Conservation (phyloP, 2,888 invertebrate species). For the Aphrophora alni region DNA sequence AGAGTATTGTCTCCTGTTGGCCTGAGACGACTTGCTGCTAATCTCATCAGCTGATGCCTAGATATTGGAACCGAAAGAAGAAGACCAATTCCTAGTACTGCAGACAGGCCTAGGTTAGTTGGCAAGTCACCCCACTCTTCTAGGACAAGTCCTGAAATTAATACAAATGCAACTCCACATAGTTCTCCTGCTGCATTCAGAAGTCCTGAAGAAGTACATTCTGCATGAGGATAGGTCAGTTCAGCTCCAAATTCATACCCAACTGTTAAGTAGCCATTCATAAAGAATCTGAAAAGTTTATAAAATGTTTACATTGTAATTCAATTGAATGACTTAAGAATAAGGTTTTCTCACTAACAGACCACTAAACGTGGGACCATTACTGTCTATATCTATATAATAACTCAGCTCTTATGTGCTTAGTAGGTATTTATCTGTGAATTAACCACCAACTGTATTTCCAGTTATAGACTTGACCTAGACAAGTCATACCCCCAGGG, state of each 20-base stretch:
- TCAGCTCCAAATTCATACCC: conserved; percentile 54
- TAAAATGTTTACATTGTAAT: neutral
- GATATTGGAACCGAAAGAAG: conserved; percentile 33
- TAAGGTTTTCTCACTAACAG: too few relatives aligned
- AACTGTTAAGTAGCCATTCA: conserved; percentile 52
- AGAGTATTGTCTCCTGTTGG: too few relatives aligned
- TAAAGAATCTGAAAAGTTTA: conserved; percentile 49
- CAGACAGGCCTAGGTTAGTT: conserved; percentile 35
- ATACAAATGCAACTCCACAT: conserved; percentile 50
- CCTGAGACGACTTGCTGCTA: conserved; percentile 12
- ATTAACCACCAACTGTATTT: too few relatives aligned
- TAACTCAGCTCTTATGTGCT: too few relatives aligned
- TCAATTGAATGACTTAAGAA: neutral
- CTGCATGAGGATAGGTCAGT: conserved; percentile 53
- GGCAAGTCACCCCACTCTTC: conserved; percentile 27
- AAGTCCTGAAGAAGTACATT: conserved; percentile 53
- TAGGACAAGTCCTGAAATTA: conserved; percentile 41
- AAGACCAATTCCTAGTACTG: conserved; percentile 33
- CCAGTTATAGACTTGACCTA: too few relatives aligned
- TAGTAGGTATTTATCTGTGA: too few relatives aligned
- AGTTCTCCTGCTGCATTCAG: conserved; percentile 52
- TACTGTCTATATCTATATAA: too few relatives aligned
- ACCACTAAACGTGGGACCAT: too few relatives aligned
- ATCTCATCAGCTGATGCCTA: conserved; percentile 18
- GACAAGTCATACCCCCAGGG: too few relatives aligned